Base-by-base conservation (phyloP, 2,888 invertebrate species). In the Conus canariensis region DNA sequence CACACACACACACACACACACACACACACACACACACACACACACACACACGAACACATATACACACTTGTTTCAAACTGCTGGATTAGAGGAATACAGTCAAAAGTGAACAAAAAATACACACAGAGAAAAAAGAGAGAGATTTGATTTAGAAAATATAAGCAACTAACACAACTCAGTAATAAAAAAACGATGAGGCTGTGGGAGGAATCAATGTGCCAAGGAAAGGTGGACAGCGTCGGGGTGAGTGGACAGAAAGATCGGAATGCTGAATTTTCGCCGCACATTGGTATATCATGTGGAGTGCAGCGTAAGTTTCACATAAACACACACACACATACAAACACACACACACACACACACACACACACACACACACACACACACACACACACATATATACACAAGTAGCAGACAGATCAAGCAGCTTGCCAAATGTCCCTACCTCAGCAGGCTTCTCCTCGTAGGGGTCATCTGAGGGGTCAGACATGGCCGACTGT, bases 391-490 rank as follows among this genome's bases (percentile, higher is more conserved):
- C 70, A 70, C n/a, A 22, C n/a, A 64, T 0, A 80, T 2, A 80
- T 7, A 80, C 45, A 80, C 30, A 45, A 45, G 45, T 45, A 45
- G 45, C 45, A 45, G 2, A 45, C 45, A 45, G 7, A 77, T n/a
- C 22, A 77, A 77, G 22, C 74, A 77, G 22, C 7, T 8, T n/a
- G 25, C 22, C 0, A 45, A 45, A 80, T 45, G 45, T 74, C n/a
- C 80, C 14, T 85, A 67, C 86, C 74, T 59, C 25, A 67, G 25
- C 22, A 64, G 82, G 67, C 25, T 85, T 89, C 60, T 90, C 93
- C 56, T 93, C 94, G 88, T 94, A 93, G 25, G 94, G 94, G 67
- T 95, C 95, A 59, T 95, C 95, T 19, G 93, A 94, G 14, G 91
- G 91, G 58, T 94, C 93, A 19, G 93, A 93, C 77, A 94, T 93